Conservation (phyloP, 2,113 vertebrate genomes). For the Hydrolagus affinis region DNA sequence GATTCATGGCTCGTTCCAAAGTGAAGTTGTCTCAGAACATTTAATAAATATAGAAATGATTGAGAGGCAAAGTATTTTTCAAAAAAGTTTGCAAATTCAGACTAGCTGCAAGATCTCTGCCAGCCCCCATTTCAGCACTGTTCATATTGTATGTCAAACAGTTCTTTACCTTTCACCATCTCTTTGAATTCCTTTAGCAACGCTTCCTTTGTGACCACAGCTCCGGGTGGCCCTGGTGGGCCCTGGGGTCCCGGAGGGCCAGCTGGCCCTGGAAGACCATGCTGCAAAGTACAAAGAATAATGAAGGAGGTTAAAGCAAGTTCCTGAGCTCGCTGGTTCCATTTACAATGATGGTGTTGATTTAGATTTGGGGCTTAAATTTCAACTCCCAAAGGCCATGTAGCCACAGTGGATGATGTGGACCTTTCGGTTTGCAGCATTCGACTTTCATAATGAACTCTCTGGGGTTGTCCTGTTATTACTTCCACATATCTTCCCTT, state of each 20-base stretch:
- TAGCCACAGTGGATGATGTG: no score
- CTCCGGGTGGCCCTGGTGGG: conserved; percentile 19
- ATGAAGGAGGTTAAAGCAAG: not conserved
- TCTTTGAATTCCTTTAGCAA: conserved; percentile 45
- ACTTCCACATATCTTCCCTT: not conserved
- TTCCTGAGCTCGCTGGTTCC: not conserved
- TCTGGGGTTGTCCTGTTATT: no score
- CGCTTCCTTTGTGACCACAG: conserved; percentile 18
- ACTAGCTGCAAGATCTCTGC: no score
- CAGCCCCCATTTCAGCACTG: no score
- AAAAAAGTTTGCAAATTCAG: no score
- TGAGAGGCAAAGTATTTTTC: no score
- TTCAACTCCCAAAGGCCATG: no score
- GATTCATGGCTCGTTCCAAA: no score
- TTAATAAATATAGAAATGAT: no score
- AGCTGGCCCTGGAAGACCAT: conserved; percentile 20
- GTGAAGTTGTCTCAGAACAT: no score
- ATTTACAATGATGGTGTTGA: not conserved
- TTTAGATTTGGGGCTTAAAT: not conserved
- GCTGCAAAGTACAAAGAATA: conserved; percentile 29
- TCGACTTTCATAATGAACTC: not conserved
- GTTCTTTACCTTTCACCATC: conserved; percentile 46
- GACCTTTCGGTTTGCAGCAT: no score
- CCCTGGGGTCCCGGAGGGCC: conserved; percentile 35
- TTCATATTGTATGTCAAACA: not conserved